Base-by-base conservation (phyloP, 2,797 vertebrate genomes). In the Sebastiscus albofasciatus region DNA sequence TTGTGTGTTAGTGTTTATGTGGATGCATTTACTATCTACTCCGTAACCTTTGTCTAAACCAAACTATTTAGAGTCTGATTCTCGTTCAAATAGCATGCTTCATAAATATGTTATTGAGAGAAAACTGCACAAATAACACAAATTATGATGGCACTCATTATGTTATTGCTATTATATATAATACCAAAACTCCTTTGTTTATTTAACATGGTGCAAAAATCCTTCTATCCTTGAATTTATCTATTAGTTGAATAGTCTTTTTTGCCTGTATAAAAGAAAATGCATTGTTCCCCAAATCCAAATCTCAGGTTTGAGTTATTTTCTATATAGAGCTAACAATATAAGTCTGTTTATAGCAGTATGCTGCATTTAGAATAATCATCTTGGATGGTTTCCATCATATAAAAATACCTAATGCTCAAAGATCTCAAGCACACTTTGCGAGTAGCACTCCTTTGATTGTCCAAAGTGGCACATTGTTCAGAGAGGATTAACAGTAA, bases 401-500 rank as follows among this genome's bases (percentile, higher is more conserved):
- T 61, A 80, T 88, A 85, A 90, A 49, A 94, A 87, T 82, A 75
- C 90, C 89, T 90, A 86, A 93, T 84, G 79, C 86, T 89, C 73
- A 88, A 72, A 80, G 83, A 93, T 84, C 79, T 91, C 85, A 91
- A 93, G 90, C 77, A 88, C 89, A 87, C 82, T 87, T 91, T 85
- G 91, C 72, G 77, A 93, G 93, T 92, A 96, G 94, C 87, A 83
- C 89, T 90, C 94, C 92, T 86, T 83, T 94, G 86, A 91, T 90
- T 95, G 81, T 92, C 85, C 88, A 93, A 95, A 96, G 86, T 89
- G 71, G 84, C 91, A 82, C 87, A 89, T 94, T 95, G 94, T 94
- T 96, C 92, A 93, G 75, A 85, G 70, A 80, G 75, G 79, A 89
- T 93, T 88, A 83, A 87, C 83, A 83, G 75, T 81, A 94, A 91